Base-by-base conservation (phyloP, 1,140 invertebrate genomes). In the Bombus superbus region DNA sequence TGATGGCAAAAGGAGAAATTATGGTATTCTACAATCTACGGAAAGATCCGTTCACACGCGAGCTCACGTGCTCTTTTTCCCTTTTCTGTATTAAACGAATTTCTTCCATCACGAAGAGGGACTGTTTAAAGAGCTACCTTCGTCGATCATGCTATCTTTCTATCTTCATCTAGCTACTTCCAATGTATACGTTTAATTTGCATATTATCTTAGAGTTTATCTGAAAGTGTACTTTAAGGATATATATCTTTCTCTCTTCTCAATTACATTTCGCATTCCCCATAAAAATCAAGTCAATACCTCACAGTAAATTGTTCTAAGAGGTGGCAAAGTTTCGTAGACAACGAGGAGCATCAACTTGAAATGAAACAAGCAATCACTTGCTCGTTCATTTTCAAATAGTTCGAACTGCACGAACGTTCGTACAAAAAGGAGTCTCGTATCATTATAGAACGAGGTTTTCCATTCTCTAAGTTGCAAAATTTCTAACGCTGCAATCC, bases 11-110 rank as follows among this genome's bases (percentile, higher is more conserved):
- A 86, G 66, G n/a, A 74, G 57, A 59, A 81, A 13, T 74, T 38
- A 75, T 90, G 82, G 84, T 91, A 85, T 93, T 81, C 85, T 89
- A 88, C 83, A 88, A 68, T 78, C 82, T 89, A 89, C n/a, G n/a
- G 78, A 88, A 92, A 91, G 91, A 86, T 89, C 81, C 90, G 89
- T 93, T 91, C 90, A 88, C 92, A 90, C 87, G 75, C 88, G 88
- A 90, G 89, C 90, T 93, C 90, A 87, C 86, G 81, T 80, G 25
- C 6, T 22, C 73, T 38, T 13, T 6, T 53, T 44, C 4, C 28
- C 4, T 42, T 72, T 32, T 18, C 32, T 9, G 9, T 25, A n/a
- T n/a, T 22, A 35, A n/a, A 40, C 11, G 59, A 53, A 75, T 57
- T 47, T 74, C 6, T 18, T 59, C 32, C 32, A 75, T 22, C 42